A percentile compares a stretch with the other conserved stretches of the same genome.
These are phyloP conservation scores for Sandelia bainsii DNA, from an alignment of 2,797 vertebrate species.

Conservation along the genomic window DNA sequence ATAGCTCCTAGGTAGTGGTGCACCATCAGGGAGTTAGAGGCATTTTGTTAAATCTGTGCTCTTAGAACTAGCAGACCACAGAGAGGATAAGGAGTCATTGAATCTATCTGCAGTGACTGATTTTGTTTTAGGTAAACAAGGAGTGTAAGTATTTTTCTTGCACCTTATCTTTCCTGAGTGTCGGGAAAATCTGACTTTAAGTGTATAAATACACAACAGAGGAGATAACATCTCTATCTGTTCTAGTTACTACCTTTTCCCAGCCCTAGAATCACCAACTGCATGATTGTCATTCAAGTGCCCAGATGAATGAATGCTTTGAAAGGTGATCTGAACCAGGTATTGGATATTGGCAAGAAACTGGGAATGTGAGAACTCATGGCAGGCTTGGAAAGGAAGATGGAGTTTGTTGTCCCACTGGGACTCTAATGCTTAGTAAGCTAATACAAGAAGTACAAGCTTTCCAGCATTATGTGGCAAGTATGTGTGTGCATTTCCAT, in stretches of 20 bases:
- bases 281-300: slow-evolving; percentile 30
- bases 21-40: not conserved
- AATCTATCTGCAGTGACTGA: not conserved
- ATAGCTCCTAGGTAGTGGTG: not conserved
- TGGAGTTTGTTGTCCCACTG: slow-evolving; percentile 38
- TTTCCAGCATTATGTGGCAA: slow-evolving; percentile 34
- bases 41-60: not conserved
- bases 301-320: slow-evolving; percentile 32
- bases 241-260: not conserved
- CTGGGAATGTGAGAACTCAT: slow-evolving; percentile 52
- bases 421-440: slow-evolving; percentile 48
- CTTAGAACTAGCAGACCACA: not conserved
- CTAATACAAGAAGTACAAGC: slow-evolving; percentile 40
- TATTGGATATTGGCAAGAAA: slow-evolving; percentile 49
- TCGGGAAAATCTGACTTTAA: not conserved
- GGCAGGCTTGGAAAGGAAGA: slow-evolving; percentile 38
- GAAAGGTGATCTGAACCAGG: slow-evolving; percentile 58
- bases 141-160: not conserved
- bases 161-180: not conserved
- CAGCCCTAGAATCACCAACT: not conserved
- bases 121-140: not conserved
- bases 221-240: not conserved
- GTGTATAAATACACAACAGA: slow-evolving; percentile 14
- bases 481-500: slow-evolving; percentile 4
- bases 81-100: not conserved